Percentiles rank a stretch among this genome's conserved stretches.
These are phyloP conservation scores for Mycalesis mineus DNA, from an alignment of 2,888 invertebrate species.

Conservation along the genomic window DNA sequence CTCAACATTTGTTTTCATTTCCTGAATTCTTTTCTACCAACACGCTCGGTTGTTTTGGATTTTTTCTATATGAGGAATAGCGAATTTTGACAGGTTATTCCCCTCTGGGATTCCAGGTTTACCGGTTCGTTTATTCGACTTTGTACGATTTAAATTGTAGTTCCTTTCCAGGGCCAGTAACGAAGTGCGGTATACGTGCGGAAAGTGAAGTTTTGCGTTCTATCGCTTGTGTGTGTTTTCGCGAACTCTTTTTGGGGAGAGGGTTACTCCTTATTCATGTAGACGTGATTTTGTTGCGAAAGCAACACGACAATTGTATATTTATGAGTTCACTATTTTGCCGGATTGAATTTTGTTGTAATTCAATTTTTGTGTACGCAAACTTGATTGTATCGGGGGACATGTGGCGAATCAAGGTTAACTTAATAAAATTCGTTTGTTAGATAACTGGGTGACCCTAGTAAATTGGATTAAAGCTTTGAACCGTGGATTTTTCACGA, in stretches of 20 bases:
- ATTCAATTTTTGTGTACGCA: slow-evolving; percentile 40
- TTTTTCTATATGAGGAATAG: slow-evolving; percentile 30
- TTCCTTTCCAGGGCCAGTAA: slow-evolving; percentile 62
- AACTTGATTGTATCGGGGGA: slow-evolving; percentile 35
- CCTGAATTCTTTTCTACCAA: neutral
- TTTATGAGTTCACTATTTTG: slow-evolving; percentile 72
- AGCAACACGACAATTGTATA: slow-evolving; percentile 73
- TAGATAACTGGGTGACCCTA: slow-evolving; percentile 19
- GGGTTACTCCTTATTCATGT: slow-evolving; percentile 47
- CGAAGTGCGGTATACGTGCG: slow-evolving; percentile 74
- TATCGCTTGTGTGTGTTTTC: slow-evolving; percentile 57
- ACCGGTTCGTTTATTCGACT: slow-evolving; percentile 70
- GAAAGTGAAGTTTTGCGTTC: slow-evolving; percentile 54
- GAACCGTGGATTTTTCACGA: neutral
- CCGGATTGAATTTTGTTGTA: slow-evolving; percentile 44
- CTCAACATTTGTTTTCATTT: too few species aligned
- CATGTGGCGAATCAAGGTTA: slow-evolving; percentile 27
- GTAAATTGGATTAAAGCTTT: slow-evolving; percentile 15
- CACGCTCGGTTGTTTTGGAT: neutral
- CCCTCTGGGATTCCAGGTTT: slow-evolving; percentile 50
- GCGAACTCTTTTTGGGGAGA: slow-evolving; percentile 50
- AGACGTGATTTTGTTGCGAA: slow-evolving; percentile 66
- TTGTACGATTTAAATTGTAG: slow-evolving; percentile 69
- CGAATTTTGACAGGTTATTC: slow-evolving; percentile 57
- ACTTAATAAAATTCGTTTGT: slow-evolving; percentile 21